Conservation (phyloP, 2,888 invertebrate species). For the Pyrgus malvae region DNA sequence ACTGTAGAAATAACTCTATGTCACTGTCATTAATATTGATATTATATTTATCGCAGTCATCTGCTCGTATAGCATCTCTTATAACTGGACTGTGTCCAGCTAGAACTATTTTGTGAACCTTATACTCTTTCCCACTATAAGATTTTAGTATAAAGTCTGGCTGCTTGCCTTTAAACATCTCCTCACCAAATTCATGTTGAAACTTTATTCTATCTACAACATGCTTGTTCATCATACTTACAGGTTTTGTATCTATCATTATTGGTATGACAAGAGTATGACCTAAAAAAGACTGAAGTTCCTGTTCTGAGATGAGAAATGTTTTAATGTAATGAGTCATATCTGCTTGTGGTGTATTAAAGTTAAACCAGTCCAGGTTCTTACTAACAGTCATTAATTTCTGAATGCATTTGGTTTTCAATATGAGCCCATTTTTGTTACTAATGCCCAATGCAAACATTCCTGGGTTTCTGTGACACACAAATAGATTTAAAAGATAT, state of each 20-base stretch:
- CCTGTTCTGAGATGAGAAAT: conserved; percentile 45
- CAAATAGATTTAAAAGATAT: conserved; percentile 60
- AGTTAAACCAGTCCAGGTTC: conserved; percentile 43
- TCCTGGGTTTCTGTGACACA: conserved; percentile 52
- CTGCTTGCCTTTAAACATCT: conserved; percentile 47
- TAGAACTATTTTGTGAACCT: conserved; percentile 58
- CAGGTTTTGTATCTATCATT: conserved; percentile 45
- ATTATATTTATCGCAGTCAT: conserved; percentile 36
- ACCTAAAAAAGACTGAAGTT: conserved; percentile 37
- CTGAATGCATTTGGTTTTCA: conserved; percentile 16
- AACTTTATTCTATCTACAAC: conserved; percentile 54
- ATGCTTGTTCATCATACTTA: conserved; percentile 43
- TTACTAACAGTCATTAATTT: conserved; percentile 29
- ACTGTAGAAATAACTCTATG: conserved; percentile 58
- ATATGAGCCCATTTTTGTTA: conserved; percentile 35
- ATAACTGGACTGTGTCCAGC: conserved; percentile 59
- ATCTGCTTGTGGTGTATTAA: conserved; percentile 46
- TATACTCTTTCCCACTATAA: conserved; percentile 46
- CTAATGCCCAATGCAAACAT: conserved; percentile 52
- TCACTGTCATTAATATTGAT: conserved; percentile 55
- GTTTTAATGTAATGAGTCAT: conserved; percentile 57
- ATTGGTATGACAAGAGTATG: conserved; percentile 55
- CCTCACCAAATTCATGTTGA: conserved; percentile 48
- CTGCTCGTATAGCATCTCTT: conserved; percentile 47
- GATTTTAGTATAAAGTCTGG: conserved; percentile 58